Percentiles rank a stretch among this genome's conserved stretches.
Evolutionary conservation across 2,113 vertebrate genomes (phyloP).

Genomic region (Sinocyclocheilus grahami): DNA sequence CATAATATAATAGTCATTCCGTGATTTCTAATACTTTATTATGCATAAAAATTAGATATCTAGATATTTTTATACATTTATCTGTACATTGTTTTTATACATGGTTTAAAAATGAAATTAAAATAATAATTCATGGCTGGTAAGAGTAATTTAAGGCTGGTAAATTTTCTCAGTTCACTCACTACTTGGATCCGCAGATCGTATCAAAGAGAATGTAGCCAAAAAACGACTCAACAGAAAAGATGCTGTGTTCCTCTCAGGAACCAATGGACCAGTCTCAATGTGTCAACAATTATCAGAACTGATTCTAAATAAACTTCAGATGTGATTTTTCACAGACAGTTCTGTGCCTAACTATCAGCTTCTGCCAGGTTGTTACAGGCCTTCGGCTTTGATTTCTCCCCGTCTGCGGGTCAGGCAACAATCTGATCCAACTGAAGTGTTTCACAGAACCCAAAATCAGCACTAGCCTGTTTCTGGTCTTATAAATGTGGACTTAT

Average conservation of each 20-base stretch:
- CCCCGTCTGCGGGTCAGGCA: neutral
- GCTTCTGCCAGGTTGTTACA: conserved; percentile 34
- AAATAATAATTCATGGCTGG: too few species aligned
- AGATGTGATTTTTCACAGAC: neutral
- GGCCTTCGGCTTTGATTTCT: conserved; percentile 19
- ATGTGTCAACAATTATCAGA: neutral
- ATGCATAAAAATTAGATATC: too few species aligned
- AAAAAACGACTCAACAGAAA: neutral
- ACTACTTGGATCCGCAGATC: neutral
- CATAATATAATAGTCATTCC: too few species aligned
- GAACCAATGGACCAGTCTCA: neutral
- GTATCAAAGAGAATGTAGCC: neutral
- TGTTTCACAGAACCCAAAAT: conserved; percentile 29
- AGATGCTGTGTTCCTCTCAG: neutral
- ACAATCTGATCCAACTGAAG: conserved; percentile 12
- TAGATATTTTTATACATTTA: too few species aligned
- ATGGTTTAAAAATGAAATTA: too few species aligned
- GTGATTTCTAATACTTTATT: too few species aligned
- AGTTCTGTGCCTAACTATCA: conserved; percentile 14
- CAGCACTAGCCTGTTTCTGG: conserved; percentile 27
- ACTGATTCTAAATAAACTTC: neutral
- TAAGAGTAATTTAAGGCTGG: too few species aligned
- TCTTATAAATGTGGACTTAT: conserved; percentile 27
- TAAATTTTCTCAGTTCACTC: too few species aligned
- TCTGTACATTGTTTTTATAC: too few species aligned